Base-by-base conservation (phyloP, 1,140 invertebrate genomes). In the Leguminivora glycinivorella region DNA sequence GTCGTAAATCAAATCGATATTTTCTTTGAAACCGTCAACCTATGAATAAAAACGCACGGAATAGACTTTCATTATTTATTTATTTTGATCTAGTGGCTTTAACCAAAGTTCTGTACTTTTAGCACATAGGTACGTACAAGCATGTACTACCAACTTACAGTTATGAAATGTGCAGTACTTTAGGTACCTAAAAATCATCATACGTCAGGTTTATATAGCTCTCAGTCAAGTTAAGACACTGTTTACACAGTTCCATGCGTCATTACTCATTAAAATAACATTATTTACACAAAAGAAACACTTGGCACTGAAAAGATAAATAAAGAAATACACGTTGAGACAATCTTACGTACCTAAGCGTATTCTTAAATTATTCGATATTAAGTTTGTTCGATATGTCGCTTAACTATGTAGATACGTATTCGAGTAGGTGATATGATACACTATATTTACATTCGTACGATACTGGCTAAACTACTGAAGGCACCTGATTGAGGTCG, bases 401-500 rank as follows among this genome's bases (percentile, higher is more conserved):
- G 83, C 80, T 89, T 88, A 87, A 67, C 78, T 83, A 78, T 75
- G 12, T 72, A 73, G 68, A 75, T 73, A 77, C 78, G 52, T 73
- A 75, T 80, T 83, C 82, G 80, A 83, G 78, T 84, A 83, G 72
- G 77, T 83, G 79, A 75, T 88, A 84, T 84, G 73, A 83, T 89
- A 89, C 84, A 88, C 78, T 73, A 75, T 91, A 91, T 89, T 83
- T 89, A 90, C 87, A 89, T 69, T 79, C 84, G 83, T 82, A 66
- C 56, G 68, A 68, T 83, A 83, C 78, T 76, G 71, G 82, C 80
- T 89, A 83, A 73, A 82, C 81, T 89, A 86, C 84, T 80, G 84
- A 89, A 91, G 89, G 89, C 89, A 91, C 89, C 89, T 84, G 85
- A 81, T 81, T 88, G 87, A 89, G 89, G 87, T 89, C 87, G 89